These are phyloP conservation scores for Agrochola circellaris DNA, from an alignment of 2,888 invertebrate species.

Conservation along the genomic window DNA sequence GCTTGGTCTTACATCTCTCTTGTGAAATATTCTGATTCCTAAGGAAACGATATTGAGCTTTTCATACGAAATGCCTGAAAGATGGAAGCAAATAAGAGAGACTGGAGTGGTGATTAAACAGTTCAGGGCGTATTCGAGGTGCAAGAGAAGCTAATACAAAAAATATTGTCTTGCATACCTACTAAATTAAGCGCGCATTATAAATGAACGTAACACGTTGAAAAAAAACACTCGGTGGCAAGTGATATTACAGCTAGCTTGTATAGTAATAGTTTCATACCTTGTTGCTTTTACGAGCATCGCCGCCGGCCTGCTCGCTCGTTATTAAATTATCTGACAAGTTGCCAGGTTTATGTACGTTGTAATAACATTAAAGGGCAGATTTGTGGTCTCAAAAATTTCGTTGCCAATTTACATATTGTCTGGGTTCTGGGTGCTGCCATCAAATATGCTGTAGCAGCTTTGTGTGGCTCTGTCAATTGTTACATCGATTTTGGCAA, in stretches of 20 bases:
- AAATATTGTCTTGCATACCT: not conserved
- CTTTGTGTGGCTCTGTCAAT: slow-evolving; percentile 2
- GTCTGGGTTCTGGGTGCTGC: slow-evolving; percentile 1
- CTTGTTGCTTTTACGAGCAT: slow-evolving; percentile 66
- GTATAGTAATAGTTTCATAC: slow-evolving; percentile 64
- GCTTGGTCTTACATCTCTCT: slow-evolving; percentile 1
- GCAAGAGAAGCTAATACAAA: not conserved
- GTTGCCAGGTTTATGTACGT: slow-evolving; percentile 63
- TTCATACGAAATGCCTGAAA: not conserved
- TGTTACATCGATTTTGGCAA: slow-evolving; percentile 9
- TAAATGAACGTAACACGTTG: slow-evolving; percentile 22
- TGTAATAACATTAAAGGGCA: slow-evolving; percentile 50
- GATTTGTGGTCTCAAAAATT: slow-evolving; percentile 52
- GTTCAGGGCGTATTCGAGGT: not conserved
- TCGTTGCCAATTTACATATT: slow-evolving; percentile 41
- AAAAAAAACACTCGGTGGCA: slow-evolving; percentile 32
- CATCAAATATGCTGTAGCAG: slow-evolving; percentile 15
- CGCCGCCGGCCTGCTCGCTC: slow-evolving; percentile 42
- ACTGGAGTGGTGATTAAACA: not conserved
- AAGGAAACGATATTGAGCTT: not conserved
- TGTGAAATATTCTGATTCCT: slow-evolving; percentile 4
- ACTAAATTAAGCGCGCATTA: slow-evolving; percentile 10
- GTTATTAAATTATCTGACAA: slow-evolving; percentile 69
- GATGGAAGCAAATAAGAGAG: not conserved
- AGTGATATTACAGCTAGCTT: slow-evolving; percentile 40